phyloP scores from a whole-genome alignment of 2,888 invertebrate species.

The Kryphioiulus occultus region DNA sequence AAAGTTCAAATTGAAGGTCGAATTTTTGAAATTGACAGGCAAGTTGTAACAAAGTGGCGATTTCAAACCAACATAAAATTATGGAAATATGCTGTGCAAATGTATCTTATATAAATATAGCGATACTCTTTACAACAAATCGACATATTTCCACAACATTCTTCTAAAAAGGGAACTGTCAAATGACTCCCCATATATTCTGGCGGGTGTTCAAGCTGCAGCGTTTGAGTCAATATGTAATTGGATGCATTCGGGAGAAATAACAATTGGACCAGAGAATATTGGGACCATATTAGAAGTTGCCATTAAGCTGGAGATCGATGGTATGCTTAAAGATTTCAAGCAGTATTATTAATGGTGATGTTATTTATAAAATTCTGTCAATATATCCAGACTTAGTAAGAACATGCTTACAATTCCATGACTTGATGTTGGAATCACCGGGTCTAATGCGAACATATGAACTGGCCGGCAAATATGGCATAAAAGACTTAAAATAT shows the following conservation, averaged over 20 bases:
- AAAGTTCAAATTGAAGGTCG: not conserved
- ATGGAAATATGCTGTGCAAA: not conserved
- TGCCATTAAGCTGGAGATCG: not conserved
- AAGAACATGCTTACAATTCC: not conserved
- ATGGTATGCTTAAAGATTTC: not conserved
- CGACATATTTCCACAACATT: not conserved
- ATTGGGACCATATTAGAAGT: constrained; percentile 18
- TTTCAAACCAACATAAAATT: not conserved
- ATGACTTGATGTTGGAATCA: not conserved
- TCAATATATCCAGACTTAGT: not conserved
- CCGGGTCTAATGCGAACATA: not conserved
- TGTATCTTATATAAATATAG: not conserved
- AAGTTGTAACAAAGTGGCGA: not conserved
- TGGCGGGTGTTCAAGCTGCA: not conserved
- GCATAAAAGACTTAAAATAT: not conserved
- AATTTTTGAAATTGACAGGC: constrained; percentile 1
- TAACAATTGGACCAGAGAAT: constrained; percentile 19
- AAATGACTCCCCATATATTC: not conserved
- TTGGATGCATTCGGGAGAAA: constrained; percentile 7
- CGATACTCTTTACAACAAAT: not conserved
- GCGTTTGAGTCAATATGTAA: not conserved
- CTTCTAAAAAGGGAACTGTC: not conserved
- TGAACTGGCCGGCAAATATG: not conserved
- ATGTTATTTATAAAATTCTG: not conserved
- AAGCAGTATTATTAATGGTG: not conserved